Evolutionary conservation across 2,888 invertebrate genomes (phyloP).

Genomic region (Rosalia funebris): DNA sequence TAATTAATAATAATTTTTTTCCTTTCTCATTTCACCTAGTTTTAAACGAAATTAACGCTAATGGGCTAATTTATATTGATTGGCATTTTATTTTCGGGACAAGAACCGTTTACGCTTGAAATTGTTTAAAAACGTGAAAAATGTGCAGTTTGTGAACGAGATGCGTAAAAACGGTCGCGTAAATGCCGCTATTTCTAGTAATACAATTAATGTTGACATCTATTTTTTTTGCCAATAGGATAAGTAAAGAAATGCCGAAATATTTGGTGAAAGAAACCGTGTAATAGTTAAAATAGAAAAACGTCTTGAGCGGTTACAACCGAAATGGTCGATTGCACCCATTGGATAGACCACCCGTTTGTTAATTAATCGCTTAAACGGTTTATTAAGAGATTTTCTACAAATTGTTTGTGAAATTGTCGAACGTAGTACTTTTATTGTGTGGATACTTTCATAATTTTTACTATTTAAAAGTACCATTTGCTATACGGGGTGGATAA

Average conservation of each 20-base stretch:
- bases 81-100: too few relatives aligned
- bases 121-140: too few relatives aligned
- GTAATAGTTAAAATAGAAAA: not conserved
- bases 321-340: slow-evolving; percentile 8
- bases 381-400: not conserved
- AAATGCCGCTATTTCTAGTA: too few relatives aligned
- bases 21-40: too few relatives aligned
- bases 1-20: too few relatives aligned
- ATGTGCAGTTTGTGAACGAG: too few relatives aligned
- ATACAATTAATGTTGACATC: not conserved
- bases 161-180: too few relatives aligned
- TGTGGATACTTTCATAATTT: not conserved
- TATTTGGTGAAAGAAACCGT: not conserved
- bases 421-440: not conserved
- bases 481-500: too few relatives aligned
- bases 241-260: not conserved
- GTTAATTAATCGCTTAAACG: not conserved
- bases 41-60: too few relatives aligned
- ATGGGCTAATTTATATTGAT: too few relatives aligned
- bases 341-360: not conserved
- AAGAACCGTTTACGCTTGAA: too few relatives aligned
- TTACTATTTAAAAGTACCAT: too few relatives aligned
- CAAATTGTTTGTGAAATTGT: not conserved
- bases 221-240: not conserved
- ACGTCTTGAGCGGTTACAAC: not conserved